phyloP scores from a whole-genome alignment of 2,888 invertebrate genomes.

The Suillia variegata region DNA sequence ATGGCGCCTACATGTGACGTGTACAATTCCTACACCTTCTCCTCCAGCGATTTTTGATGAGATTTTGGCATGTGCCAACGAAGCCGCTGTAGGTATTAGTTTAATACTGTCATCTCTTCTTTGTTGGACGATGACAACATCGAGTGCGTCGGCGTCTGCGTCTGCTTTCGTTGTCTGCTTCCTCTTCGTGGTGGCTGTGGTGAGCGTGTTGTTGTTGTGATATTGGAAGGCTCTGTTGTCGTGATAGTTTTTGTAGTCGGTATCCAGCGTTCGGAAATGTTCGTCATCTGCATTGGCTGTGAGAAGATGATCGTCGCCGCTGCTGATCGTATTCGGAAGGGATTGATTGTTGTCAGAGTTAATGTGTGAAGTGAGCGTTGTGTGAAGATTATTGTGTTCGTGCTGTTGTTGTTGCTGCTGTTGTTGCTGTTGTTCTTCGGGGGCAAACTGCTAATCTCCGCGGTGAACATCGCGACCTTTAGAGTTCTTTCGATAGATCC shows the following conservation, averaged over 20 bases:
- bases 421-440: conserved; percentile 59
- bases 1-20: conserved; percentile 29
- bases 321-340: conserved; percentile 48
- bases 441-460: conserved; percentile 71
- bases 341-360: conserved; percentile 50
- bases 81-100: neutral
- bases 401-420: conserved; percentile 35
- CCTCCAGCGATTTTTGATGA: no score
- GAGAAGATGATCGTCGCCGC: conserved; percentile 55
- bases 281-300: conserved; percentile 54
- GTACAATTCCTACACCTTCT: conserved; percentile 5
- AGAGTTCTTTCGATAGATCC: conserved; percentile 67
- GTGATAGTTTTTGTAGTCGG: conserved; percentile 43
- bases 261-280: conserved; percentile 39
- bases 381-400: conserved; percentile 33
- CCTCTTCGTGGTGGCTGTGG: conserved; percentile 17
- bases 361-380: no score
- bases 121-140: conserved; percentile 48
- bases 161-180: conserved; percentile 19
- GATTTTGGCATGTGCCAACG: no score
- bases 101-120: conserved; percentile 13
- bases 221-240: conserved; percentile 59
- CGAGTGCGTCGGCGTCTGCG: conserved; percentile 34
- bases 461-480: conserved; percentile 65
- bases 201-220: conserved; percentile 45